Evolutionary conservation across 2,888 invertebrate genomes (phyloP).

Genomic region (Pachycephus smyrnensis): DNA sequence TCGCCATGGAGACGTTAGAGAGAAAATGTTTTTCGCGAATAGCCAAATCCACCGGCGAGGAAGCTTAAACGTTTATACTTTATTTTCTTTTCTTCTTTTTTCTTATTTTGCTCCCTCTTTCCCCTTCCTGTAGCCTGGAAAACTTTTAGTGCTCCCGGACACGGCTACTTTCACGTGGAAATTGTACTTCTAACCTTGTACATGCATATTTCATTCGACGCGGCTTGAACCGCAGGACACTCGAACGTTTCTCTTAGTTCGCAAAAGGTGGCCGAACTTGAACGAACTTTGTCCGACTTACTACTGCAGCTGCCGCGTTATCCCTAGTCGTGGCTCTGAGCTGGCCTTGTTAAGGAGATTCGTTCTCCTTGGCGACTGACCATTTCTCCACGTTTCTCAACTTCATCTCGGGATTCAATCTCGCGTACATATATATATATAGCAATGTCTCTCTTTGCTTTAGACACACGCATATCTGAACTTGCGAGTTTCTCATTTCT

Average conservation of each 20-base stretch:
- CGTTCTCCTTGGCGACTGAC: not conserved
- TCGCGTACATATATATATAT: not conserved
- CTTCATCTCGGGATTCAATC: not conserved
- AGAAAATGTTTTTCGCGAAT: not conserved
- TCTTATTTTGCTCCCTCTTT: not conserved
- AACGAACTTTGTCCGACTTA: constrained; percentile 48
- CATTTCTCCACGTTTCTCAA: not conserved
- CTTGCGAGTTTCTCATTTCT: not conserved
- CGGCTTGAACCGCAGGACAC: constrained; percentile 47
- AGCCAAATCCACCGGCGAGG: not conserved
- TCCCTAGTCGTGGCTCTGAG: not conserved
- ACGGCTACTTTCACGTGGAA: constrained; percentile 51
- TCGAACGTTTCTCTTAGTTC: constrained; percentile 37
- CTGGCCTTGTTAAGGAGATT: not conserved
- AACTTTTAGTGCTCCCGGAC: constrained; percentile 32
- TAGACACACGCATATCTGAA: not conserved
- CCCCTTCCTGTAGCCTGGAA: not conserved
- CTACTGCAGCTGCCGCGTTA: constrained; percentile 11
- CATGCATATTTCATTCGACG: constrained; percentile 58
- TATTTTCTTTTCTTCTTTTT: not conserved
- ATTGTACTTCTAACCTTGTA: constrained; percentile 56
- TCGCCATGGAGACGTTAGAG: not conserved
- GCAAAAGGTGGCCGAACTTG: constrained; percentile 45
- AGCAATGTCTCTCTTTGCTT: not conserved
- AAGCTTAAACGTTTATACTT: not conserved